Evolutionary conservation across 2,113 vertebrate species (phyloP).

Genomic region (Actenoides hombroni): DNA sequence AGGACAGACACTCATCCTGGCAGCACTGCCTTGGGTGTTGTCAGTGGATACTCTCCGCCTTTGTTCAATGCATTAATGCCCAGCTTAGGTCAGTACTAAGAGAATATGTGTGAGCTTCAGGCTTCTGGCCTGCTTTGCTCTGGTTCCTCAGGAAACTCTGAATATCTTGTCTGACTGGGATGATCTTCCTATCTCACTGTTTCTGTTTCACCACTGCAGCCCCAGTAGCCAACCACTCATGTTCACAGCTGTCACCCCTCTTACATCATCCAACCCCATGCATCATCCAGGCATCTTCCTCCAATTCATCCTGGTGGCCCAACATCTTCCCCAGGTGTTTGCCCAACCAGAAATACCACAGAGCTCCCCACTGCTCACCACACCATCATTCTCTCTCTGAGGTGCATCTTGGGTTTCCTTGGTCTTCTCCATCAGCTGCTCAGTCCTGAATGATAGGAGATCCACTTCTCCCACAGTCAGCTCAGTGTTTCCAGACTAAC

Average conservation of each 20-base stretch:
- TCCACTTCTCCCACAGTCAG: not conserved
- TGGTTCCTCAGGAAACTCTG: not conserved
- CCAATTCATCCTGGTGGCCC: not conserved
- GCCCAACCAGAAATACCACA: not conserved
- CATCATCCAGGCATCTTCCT: not conserved
- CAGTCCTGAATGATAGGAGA: not conserved
- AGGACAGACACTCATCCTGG: fast-evolving
- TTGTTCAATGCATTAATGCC: not conserved
- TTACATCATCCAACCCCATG: not conserved
- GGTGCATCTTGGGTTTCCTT: not conserved
- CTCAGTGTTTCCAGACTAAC: not conserved
- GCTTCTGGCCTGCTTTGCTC: not conserved
- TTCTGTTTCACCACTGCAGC: not conserved
- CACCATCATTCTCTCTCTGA: not conserved
- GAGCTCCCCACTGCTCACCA: not conserved
- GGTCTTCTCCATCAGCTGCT: not conserved
- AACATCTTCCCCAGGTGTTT: not conserved
- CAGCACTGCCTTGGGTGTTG: not conserved
- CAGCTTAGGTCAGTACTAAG: not conserved
- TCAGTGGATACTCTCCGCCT: not conserved
- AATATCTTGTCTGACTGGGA: not conserved
- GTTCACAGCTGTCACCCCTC: not conserved
- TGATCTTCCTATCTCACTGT: not conserved
- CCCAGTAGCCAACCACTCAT: not conserved
- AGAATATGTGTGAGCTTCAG: not conserved